These are phyloP conservation scores for Cynaeus angustus DNA, from an alignment of 2,888 invertebrate genomes.

Conservation along the genomic window DNA sequence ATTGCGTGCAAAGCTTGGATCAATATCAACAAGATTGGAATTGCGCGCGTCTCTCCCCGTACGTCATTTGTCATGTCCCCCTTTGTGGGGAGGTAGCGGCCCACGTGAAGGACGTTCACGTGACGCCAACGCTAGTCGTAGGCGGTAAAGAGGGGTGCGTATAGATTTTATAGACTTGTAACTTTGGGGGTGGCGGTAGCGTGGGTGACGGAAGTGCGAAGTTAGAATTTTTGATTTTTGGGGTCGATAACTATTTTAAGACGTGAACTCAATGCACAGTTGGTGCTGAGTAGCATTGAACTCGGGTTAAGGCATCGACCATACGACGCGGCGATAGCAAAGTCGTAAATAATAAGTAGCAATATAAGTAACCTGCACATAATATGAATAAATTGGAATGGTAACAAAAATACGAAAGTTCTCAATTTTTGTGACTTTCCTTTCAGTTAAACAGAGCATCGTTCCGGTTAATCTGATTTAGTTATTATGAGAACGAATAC, in stretches of 20 bases:
- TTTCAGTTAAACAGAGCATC: too few species aligned
- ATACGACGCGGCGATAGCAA: too few species aligned
- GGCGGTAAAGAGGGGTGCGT: conserved; percentile 16
- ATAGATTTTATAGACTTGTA: conserved; percentile 36
- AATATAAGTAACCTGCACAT: too few species aligned
- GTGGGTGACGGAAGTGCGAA: conserved; percentile 6
- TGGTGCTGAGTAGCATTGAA: conserved; percentile 2
- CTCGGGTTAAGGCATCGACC: not conserved
- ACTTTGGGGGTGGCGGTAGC: conserved; percentile 4
- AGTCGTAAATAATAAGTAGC: too few species aligned
- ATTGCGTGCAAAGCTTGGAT: conserved; percentile 49
- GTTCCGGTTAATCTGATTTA: too few species aligned
- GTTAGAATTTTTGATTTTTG: not conserved
- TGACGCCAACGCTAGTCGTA: conserved; percentile 25
- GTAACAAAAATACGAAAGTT: too few species aligned
- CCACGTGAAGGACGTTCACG: conserved; percentile 41
- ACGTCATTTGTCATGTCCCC: conserved; percentile 49
- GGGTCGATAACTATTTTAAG: conserved; percentile 7
- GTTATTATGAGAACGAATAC: too few species aligned
- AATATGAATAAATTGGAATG: too few species aligned
- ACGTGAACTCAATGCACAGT: not conserved
- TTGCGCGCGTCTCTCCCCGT: conserved; percentile 54
- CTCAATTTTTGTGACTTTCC: too few species aligned
- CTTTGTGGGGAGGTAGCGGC: conserved; percentile 23
- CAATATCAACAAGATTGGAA: conserved; percentile 56